A percentile compares a stretch with the other conserved stretches of the same genome.
Conservation (phyloP, 2,888 invertebrate species). For the Ptychoptera contaminata region DNA sequence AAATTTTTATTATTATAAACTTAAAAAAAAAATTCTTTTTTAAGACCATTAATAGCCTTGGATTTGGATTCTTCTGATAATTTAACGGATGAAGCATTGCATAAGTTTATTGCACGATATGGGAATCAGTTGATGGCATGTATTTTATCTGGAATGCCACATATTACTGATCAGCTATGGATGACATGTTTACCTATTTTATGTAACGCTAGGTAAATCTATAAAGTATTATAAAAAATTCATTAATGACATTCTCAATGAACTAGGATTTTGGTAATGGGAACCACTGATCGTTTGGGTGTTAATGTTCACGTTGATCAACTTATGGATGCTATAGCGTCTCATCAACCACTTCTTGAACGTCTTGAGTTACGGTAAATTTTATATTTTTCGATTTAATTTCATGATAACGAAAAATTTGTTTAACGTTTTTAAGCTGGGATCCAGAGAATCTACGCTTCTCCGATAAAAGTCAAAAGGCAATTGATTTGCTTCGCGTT, state of each 20-base stretch:
- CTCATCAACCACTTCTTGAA: slow-evolving; percentile 75
- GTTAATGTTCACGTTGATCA: slow-evolving; percentile 96
- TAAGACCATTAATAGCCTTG: slow-evolving; percentile 61
- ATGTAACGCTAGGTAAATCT: slow-evolving; percentile 70
- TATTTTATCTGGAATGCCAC: slow-evolving; percentile 87
- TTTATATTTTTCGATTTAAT: background rate
- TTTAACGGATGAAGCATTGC: slow-evolving; percentile 79
- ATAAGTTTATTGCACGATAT: slow-evolving; percentile 79
- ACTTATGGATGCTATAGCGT: slow-evolving; percentile 93
- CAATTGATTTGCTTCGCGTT: slow-evolving; percentile 91
- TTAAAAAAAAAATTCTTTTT: slow-evolving; percentile 2
- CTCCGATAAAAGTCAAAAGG: slow-evolving; percentile 99
- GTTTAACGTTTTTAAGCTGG: slow-evolving; percentile 59
- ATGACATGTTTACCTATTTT: slow-evolving; percentile 85
- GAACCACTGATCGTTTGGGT: slow-evolving; percentile 89
- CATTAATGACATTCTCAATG: background rate
- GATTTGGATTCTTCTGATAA: slow-evolving; percentile 94
- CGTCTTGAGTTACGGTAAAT: slow-evolving; percentile 66
- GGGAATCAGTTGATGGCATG: slow-evolving; percentile 82
- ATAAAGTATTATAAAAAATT: background rate
- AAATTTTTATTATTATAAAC: background rate
- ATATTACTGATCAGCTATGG: slow-evolving; percentile 97
- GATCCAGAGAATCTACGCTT: slow-evolving; percentile 96
- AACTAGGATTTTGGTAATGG: slow-evolving; percentile 85
- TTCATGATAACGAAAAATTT: background rate